These are phyloP conservation scores for Papilio machaon DNA, from an alignment of 1,140 invertebrate genomes.

Conservation along the genomic window DNA sequence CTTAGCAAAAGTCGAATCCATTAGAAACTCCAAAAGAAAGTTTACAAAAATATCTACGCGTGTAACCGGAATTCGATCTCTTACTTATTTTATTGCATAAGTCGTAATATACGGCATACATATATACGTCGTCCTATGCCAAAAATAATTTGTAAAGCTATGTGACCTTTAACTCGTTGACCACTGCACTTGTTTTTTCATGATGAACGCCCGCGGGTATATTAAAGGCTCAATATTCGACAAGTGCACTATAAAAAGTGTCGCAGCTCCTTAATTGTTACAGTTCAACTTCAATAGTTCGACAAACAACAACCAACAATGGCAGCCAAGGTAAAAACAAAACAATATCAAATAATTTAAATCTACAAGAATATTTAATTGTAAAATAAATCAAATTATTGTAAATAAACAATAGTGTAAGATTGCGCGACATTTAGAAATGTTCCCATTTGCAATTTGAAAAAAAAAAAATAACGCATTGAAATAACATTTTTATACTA, in stretches of 20 bases:
- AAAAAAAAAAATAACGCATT: neutral
- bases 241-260: constrained; percentile 22
- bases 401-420: too few relatives aligned
- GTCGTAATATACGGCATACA: neutral
- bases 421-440: too few relatives aligned
- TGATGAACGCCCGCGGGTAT: constrained; percentile 11
- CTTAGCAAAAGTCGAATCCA: neutral
- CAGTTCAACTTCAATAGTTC: constrained; percentile 21
- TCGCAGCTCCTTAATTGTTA: constrained; percentile 14
- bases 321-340: constrained; percentile 58
- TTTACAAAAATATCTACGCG: neutral
- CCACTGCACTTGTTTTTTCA: neutral
- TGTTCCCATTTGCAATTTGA: neutral
- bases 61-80: neutral
- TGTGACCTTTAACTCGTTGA: neutral
- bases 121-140: neutral
- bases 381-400: too few relatives aligned
- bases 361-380: too few relatives aligned
- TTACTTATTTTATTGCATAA: neutral
- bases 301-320: constrained; percentile 51
- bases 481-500: neutral
- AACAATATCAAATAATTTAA: constrained; percentile 1
- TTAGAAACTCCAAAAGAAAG: neutral
- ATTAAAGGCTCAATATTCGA: neutral
- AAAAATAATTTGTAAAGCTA: neutral